A percentile compares a stretch with the other conserved stretches of the same genome.
phyloP scores from a whole-genome alignment of 2,113 vertebrate species.

The Promerops cafer region DNA sequence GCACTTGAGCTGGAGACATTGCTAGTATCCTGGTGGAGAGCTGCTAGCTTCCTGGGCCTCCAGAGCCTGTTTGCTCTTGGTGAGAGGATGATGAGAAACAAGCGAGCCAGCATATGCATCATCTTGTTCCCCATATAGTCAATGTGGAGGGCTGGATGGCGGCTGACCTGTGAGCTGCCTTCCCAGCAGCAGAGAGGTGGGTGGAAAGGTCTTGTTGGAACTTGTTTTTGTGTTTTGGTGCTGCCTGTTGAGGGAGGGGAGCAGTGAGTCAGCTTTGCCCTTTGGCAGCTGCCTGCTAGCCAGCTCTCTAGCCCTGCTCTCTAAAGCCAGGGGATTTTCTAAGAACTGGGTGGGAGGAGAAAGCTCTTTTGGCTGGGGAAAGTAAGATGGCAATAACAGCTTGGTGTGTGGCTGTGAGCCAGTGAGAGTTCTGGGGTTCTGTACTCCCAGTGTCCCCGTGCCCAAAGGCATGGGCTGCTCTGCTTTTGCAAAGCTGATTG shows the following conservation, averaged over 20 bases:
- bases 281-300: background rate
- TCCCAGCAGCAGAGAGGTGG: background rate
- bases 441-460: background rate
- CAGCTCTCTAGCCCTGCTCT: background rate
- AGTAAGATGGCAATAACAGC: background rate
- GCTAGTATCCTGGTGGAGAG: background rate
- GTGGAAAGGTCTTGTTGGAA: background rate
- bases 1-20: background rate
- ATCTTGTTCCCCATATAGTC: background rate
- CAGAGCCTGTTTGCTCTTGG: background rate
- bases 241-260: background rate
- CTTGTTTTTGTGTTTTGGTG: background rate
- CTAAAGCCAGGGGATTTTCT: background rate
- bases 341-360: background rate
- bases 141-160: background rate
- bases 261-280: background rate
- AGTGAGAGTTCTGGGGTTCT: background rate
- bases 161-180: background rate
- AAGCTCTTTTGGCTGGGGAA: background rate
- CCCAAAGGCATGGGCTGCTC: background rate
- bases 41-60: background rate
- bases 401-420: background rate
- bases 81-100: background rate
- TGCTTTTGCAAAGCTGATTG: background rate
- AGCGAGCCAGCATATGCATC: accelerated